Conservation (phyloP, 2,888 invertebrate genomes). For the Oligia strigilis region DNA sequence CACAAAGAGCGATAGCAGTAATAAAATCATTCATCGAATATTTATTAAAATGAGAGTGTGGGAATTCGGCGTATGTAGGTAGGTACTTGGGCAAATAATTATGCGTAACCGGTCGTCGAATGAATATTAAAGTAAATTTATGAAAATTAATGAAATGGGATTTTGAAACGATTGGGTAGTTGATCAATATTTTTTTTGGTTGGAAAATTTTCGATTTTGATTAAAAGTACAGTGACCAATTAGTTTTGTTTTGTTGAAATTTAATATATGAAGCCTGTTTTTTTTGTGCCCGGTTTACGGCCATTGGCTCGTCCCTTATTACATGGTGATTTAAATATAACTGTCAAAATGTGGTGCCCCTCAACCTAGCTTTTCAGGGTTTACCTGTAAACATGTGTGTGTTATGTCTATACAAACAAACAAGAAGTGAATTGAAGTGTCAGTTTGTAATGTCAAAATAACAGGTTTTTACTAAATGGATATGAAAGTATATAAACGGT, state of each 20-base stretch:
- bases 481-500: too few species aligned
- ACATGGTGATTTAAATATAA: neutral
- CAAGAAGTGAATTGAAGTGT: neutral
- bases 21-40: constrained; percentile 37
- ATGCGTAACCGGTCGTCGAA: neutral
- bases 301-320: accelerated
- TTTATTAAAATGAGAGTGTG: constrained; percentile 33
- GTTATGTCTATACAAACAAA: too few species aligned
- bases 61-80: neutral
- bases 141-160: neutral
- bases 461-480: too few species aligned
- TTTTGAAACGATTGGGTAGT: neutral
- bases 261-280: neutral
- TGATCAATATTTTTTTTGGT: too few species aligned
- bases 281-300: neutral
- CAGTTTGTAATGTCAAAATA: too few species aligned
- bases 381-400: too few species aligned
- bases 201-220: too few species aligned
- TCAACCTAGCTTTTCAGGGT: neutral
- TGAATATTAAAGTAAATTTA: neutral
- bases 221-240: neutral
- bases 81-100: constrained; percentile 1
- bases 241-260: neutral
- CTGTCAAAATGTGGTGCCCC: neutral
- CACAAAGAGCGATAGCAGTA: constrained; percentile 25